These are phyloP conservation scores for Acrobasis consociella DNA, from an alignment of 2,888 invertebrate genomes.

Conservation along the genomic window DNA sequence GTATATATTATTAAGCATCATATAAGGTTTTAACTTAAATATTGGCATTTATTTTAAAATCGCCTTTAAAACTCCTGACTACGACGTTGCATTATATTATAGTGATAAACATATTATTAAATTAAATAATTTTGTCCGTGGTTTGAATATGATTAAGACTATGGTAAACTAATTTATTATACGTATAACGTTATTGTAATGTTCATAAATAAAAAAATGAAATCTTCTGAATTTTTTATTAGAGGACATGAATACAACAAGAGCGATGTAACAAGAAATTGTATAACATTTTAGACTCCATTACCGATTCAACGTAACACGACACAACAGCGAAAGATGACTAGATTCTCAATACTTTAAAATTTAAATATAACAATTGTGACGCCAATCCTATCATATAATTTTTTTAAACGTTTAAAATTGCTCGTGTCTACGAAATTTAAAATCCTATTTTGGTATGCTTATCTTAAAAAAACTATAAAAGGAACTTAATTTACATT, in stretches of 20 bases:
- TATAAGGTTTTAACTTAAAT: too few species aligned
- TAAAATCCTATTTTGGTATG: conserved; percentile 2
- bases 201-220: conserved; percentile 14
- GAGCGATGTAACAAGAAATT: conserved; percentile 68
- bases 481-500: neutral
- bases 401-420: conserved; percentile 5
- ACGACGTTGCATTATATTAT: too few species aligned
- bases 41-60: too few species aligned
- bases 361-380: conserved; percentile 40
- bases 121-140: too few species aligned
- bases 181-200: neutral
- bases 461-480: neutral
- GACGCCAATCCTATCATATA: conserved; percentile 6
- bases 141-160: too few species aligned
- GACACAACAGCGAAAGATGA: conserved; percentile 65
- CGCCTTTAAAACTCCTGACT: too few species aligned
- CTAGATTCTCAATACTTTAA: conserved; percentile 43
- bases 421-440: neutral
- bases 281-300: conserved; percentile 67
- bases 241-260: conserved; percentile 73
- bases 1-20: too few species aligned
- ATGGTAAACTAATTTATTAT: neutral
- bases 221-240: conserved; percentile 64
- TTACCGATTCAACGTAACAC: conserved; percentile 63
- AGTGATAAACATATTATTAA: too few species aligned